Evolutionary conservation across 23 tunicate species (phyloP).

Genomic region (Trididemnum nubilum): DNA sequence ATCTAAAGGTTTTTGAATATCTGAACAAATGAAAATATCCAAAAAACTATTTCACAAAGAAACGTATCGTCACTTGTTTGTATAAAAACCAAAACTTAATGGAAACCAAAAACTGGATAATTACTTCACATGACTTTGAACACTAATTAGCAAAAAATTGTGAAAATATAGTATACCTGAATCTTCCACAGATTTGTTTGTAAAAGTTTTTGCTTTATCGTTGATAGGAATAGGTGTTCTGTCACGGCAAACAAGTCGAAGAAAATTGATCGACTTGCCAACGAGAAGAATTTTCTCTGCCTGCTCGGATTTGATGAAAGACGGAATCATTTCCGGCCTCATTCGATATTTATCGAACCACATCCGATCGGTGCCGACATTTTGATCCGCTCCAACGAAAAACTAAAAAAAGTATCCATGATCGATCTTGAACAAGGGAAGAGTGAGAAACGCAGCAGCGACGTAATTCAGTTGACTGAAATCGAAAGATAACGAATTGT

Average conservation of each 20-base stretch:
- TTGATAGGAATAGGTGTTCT: constrained; percentile 44
- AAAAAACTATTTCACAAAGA: too few species aligned
- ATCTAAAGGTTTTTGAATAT: too few species aligned
- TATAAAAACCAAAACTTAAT: too few species aligned
- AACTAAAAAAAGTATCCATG: constrained; percentile 43
- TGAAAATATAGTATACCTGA: too few species aligned
- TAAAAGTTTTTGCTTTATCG: constrained; percentile 12
- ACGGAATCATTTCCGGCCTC: constrained; percentile 75
- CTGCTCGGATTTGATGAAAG: constrained; percentile 79
- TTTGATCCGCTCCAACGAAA: constrained; percentile 80
- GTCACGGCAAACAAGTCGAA: constrained; percentile 87
- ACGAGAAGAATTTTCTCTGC: constrained; percentile 91
- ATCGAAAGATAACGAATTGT: neutral
- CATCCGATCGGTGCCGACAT: constrained; percentile 63
- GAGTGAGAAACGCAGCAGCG: too few species aligned
- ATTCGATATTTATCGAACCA: constrained; percentile 87
- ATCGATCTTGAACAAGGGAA: too few species aligned
- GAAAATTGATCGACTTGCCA: constrained; percentile 95
- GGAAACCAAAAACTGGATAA: too few species aligned
- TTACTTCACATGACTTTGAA: too few species aligned
- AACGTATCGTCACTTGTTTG: too few species aligned
- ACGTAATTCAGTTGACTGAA: neutral
- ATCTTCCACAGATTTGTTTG: neutral
- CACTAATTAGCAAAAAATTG: too few species aligned
- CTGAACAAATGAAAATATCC: too few species aligned